Conservation (phyloP, 2,113 vertebrate genomes). For the Toxostoma redivivum region DNA sequence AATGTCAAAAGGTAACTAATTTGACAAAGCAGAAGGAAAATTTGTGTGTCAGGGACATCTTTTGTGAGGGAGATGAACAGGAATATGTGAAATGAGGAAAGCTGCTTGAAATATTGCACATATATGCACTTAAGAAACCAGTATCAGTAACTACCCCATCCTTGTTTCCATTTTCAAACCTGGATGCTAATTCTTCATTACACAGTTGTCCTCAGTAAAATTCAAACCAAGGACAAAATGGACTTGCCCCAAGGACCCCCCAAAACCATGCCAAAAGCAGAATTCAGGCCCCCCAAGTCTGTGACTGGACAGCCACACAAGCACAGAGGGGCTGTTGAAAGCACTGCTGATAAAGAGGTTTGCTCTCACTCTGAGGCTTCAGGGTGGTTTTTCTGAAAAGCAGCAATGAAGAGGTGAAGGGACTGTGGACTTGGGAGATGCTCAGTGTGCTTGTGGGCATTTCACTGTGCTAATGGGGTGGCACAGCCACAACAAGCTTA, state of each 20-base stretch:
- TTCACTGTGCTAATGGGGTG: not conserved
- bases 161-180: not conserved
- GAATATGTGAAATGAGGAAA: not conserved
- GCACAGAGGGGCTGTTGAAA: not conserved
- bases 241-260: not conserved
- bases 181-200: not conserved
- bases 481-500: too few relatives aligned
- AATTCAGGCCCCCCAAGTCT: not conserved
- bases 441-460: rapidly evolving
- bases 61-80: not conserved
- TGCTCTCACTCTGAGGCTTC: not conserved
- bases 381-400: not conserved
- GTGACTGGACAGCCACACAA: not conserved
- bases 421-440: not conserved
- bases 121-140: not conserved
- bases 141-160: not conserved
- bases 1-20: not conserved
- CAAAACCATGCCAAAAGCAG: not conserved
- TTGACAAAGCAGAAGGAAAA: not conserved
- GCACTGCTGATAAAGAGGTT: not conserved
- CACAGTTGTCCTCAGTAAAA: not conserved
- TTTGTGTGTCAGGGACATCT: not conserved
- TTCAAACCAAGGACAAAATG: not conserved
- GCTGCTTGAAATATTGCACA: not conserved
- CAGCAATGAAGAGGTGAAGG: not conserved